These are phyloP conservation scores for Platysternon megacephalum DNA, from an alignment of 2,113 vertebrate species.

Conservation along the genomic window DNA sequence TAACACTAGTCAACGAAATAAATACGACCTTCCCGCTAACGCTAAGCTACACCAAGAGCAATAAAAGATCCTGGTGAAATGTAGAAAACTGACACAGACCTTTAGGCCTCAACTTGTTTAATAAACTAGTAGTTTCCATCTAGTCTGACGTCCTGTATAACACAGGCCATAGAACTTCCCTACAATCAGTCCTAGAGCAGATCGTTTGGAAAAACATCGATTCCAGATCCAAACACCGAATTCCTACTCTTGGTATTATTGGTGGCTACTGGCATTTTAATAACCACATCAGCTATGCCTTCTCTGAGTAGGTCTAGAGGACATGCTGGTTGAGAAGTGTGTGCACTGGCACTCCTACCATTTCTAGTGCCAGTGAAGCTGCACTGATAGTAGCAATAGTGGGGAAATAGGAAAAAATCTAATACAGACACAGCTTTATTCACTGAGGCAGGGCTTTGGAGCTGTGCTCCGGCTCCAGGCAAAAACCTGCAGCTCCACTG, in stretches of 20 bases:
- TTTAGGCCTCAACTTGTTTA: background rate
- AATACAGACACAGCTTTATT: background rate
- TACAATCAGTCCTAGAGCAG: background rate
- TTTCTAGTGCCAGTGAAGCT: background rate
- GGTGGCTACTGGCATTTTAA: background rate
- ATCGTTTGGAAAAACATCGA: no score
- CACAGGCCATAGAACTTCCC: background rate
- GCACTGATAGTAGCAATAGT: background rate
- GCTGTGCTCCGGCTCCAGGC: no score
- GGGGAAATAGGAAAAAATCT: background rate
- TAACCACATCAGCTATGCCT: background rate
- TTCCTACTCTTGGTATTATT: background rate
- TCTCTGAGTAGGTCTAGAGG: background rate
- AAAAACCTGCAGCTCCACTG: no score
- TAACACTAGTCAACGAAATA: background rate
- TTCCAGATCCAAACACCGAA: background rate
- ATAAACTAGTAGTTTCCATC: background rate
- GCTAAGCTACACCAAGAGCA: background rate
- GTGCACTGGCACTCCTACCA: background rate
- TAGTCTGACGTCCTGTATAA: background rate
- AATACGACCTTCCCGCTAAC: fast-evolving
- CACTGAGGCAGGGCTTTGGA: background rate
- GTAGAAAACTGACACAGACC: background rate
- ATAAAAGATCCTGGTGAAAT: background rate
- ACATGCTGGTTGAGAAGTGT: background rate